phyloP scores from a whole-genome alignment of 2,797 vertebrate genomes.

The Thunnus albacares region DNA sequence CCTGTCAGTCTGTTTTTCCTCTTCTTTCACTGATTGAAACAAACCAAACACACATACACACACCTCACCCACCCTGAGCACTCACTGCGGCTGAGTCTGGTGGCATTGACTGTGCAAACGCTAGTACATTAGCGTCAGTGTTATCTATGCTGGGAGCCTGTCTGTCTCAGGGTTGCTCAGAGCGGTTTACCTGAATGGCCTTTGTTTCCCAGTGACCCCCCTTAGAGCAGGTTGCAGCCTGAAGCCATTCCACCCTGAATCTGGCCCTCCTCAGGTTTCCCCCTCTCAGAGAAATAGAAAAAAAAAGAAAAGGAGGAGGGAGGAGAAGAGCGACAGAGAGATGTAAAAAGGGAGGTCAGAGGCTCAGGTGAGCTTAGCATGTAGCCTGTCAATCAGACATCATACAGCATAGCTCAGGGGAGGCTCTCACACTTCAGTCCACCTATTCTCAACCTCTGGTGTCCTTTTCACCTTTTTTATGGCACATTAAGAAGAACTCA shows the following conservation, averaged over 20 bases:
- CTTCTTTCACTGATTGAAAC: conserved; percentile 59
- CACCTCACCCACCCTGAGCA: conserved; percentile 39
- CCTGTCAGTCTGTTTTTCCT: conserved; percentile 78
- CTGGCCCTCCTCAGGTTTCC: conserved; percentile 83
- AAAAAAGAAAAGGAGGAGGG: conserved; percentile 37
- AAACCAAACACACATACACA: conserved; percentile 34
- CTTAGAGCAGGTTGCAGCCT: conserved; percentile 81
- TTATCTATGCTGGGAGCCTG: conserved; percentile 81
- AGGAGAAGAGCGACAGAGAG: conserved; percentile 50
- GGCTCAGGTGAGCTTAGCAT: conserved; percentile 80
- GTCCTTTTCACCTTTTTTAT: conserved; percentile 49
- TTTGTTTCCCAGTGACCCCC: conserved; percentile 84
- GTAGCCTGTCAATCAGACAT: conserved; percentile 83
- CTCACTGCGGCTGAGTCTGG: conserved; percentile 20
- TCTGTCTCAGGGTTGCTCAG: conserved; percentile 73
- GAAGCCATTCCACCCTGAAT: conserved; percentile 83
- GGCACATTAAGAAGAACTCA: conserved; percentile 33
- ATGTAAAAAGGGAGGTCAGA: conserved; percentile 77
- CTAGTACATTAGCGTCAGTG: conserved; percentile 75
- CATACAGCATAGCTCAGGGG: conserved; percentile 66
- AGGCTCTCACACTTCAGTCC: conserved; percentile 49
- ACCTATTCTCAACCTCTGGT: conserved; percentile 51
- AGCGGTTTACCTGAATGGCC: conserved; percentile 85
- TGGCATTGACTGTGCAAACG: conserved; percentile 72
- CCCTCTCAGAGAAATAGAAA: conserved; percentile 53